Evolutionary conservation across 1,140 invertebrate species (phyloP).

Genomic region (Theocolax elegans): DNA sequence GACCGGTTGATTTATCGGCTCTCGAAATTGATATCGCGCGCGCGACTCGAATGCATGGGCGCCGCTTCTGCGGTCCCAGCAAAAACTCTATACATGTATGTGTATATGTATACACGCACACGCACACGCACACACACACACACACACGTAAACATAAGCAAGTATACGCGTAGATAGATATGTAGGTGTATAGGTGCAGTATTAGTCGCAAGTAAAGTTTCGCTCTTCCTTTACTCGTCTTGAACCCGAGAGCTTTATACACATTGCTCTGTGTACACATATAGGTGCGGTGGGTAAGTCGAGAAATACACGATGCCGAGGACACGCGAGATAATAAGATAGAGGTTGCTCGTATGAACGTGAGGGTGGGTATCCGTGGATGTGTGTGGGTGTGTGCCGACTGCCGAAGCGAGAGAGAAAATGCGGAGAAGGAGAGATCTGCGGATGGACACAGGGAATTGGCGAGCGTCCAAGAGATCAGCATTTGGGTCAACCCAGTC

Average conservation of each 20-base stretch:
- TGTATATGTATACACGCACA: background rate
- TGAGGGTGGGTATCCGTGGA: too few species aligned
- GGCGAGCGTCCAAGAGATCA: slow-evolving; percentile 55
- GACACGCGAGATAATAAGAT: slow-evolving; percentile 25
- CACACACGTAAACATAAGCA: background rate
- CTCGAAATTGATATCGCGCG: slow-evolving; percentile 49
- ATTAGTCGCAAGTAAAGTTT: background rate
- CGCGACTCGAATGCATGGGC: background rate
- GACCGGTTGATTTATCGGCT: slow-evolving; percentile 51
- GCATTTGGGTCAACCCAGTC: slow-evolving; percentile 56
- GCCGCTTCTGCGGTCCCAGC: background rate
- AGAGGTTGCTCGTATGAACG: background rate
- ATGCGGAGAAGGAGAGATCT: slow-evolving; percentile 22
- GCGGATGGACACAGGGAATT: slow-evolving; percentile 52
- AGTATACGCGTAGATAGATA: background rate
- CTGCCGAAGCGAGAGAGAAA: slow-evolving; percentile 20
- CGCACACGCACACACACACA: background rate
- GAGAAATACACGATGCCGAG: background rate
- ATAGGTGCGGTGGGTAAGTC: background rate
- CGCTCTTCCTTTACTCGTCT: background rate
- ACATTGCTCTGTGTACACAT: background rate
- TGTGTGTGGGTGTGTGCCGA: background rate
- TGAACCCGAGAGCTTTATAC: slow-evolving; percentile 4
- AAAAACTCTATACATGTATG: background rate
- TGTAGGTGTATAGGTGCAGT: too few species aligned